Conservation (phyloP, 1,140 invertebrate species). For the Pemphigus obesinymphae region DNA sequence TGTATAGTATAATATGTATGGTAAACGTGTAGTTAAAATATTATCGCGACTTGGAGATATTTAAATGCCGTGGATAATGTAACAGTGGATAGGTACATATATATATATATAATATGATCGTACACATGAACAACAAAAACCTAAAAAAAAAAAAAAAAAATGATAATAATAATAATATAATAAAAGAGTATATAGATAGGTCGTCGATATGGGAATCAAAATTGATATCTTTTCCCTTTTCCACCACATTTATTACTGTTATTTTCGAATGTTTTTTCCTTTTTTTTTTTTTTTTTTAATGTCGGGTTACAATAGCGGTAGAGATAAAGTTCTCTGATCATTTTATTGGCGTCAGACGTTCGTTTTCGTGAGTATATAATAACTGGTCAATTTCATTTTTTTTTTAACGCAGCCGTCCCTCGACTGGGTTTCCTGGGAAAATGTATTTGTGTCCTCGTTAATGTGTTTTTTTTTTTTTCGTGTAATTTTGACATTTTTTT, state of each 20-base stretch:
- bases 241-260: slow-evolving; percentile 36
- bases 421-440: slow-evolving; percentile 16
- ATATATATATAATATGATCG: not conserved
- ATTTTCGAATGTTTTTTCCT: slow-evolving; percentile 35
- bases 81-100: not conserved
- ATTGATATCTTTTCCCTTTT: slow-evolving; percentile 34
- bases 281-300: slow-evolving; percentile 24
- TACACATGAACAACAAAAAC: not conserved
- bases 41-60: slow-evolving; percentile 40
- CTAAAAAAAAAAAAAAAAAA: not conserved
- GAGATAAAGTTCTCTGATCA: slow-evolving; percentile 40
- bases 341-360: slow-evolving; percentile 39
- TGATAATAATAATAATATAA: slow-evolving; percentile 11
- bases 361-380: not conserved
- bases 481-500: not conserved
- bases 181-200: not conserved
- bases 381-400: slow-evolving; percentile 25
- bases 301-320: slow-evolving; percentile 24
- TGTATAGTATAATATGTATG: not conserved
- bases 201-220: slow-evolving; percentile 39
- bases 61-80: slow-evolving; percentile 26
- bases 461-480: not conserved
- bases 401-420: not conserved
- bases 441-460: not conserved
- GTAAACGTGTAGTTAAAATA: slow-evolving; percentile 34